Base-by-base conservation (phyloP, 2,888 invertebrate species). In the Eupithecia vulgata region DNA sequence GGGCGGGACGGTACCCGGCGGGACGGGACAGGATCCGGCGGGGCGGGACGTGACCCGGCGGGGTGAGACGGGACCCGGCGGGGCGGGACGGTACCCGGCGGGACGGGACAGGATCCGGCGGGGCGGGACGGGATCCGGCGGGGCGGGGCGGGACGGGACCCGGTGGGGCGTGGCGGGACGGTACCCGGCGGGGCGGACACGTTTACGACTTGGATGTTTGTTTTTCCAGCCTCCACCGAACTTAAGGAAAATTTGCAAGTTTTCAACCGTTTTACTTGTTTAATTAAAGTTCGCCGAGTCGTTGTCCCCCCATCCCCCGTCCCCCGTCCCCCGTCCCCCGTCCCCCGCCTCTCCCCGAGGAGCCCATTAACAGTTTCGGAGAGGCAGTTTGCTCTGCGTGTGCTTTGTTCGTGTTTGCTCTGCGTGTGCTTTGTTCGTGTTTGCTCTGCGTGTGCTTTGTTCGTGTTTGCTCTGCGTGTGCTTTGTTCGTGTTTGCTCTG, bases 131-230 rank as follows among this genome's bases (percentile, higher is more conserved):
- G 21, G 21, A 7, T n/a, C 5, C 8, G n/a, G 3, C 45, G n/a
- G n/a, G 7, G 1, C 17, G 45, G n/a, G 45, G 5, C 17, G 25
- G 25, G 45, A 17, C 17, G 17, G 45, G 13, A 42, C 13, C 45
- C 15, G 45, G 5, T 13, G 40, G 17, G 5, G 5, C 15, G 45
- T 15, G 45, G 45, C 15, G 10, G 21, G 21, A 8, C 21, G 52
- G 52, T 21, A 5, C 34, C 13, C 5, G 61, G 4, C 61, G 57
- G 59, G 66, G 48, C 35, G 73, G 73, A 40, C 67, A 35, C 70
- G 74, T 71, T 52, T 67, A 52, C 62, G 68, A 73, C 70, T 73
- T 70, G 74, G 30, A 48, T 71, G 74, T 71, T 74, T 74, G 66
- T 74, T 71, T 68, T 68, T 71, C 61, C 61, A 73, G 70, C 73